Evolutionary conservation across 2,113 vertebrate species (phyloP).

Genomic region (Anoura caudifer): DNA sequence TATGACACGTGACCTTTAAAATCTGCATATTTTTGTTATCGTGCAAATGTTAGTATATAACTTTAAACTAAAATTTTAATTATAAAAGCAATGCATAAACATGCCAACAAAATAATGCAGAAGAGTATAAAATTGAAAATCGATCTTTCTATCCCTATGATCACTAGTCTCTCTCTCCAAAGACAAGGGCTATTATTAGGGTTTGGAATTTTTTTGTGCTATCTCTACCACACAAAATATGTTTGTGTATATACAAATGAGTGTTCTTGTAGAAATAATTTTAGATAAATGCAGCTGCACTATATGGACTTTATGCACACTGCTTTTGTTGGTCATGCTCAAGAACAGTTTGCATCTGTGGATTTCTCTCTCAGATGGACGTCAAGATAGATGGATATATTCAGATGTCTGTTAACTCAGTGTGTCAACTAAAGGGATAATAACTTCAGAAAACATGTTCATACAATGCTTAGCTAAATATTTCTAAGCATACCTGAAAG

Average conservation of each 20-base stretch:
- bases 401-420: background rate
- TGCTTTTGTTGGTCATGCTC: background rate
- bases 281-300: background rate
- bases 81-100: background rate
- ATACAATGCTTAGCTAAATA: conserved; percentile 57
- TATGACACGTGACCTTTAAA: background rate
- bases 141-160: background rate
- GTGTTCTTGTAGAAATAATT: background rate
- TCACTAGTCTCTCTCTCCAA: background rate
- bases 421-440: background rate
- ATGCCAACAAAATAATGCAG: background rate
- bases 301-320: background rate
- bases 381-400: background rate
- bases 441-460: conserved; percentile 38
- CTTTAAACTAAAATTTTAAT: background rate
- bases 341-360: background rate
- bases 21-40: background rate
- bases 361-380: background rate
- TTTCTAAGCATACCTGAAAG: conserved; percentile 40
- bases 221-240: background rate
- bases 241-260: background rate
- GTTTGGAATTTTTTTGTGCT: background rate
- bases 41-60: background rate
- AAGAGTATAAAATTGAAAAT: background rate
- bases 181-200: background rate